Evolutionary conservation across 2,888 invertebrate species (phyloP), one percentile per base, ranked within the genome.

Genomic region (Cancer borealis): DNA sequence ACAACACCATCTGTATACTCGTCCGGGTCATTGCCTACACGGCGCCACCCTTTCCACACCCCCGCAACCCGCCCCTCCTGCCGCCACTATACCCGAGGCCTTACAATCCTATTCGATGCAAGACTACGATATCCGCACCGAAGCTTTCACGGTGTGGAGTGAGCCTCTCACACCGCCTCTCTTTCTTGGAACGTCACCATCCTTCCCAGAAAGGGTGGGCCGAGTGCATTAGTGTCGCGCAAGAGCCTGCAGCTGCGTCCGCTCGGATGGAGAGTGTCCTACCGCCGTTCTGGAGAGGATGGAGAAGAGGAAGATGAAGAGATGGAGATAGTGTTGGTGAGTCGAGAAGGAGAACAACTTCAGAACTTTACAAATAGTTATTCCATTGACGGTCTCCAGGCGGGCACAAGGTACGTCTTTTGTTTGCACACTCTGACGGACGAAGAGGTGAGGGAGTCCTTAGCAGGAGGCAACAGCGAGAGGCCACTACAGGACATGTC

Each of bases 261-360:
- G 1, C 49, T 95, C 8, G 95, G 95, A 21, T 95, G 95, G 95
- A 93, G 90, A 73, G 93, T 95, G 30, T 91, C 94, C 8, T 95
- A 90, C 88, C 93, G 93, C 45, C 92, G 92, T 49, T 93, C 93
- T 14, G 94, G 94, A 14, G 94, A 95, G n/a, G 73, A 45, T 3
- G 93, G 94, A 26, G 94, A 94, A 60, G 3, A 3, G 49, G 14
- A 54, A 54, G 46, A 45, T 8, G 92, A 95, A n/a, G 94, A 94
- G 87, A 92, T 87, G 10, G 94, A 95, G 73, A 91, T 95, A 30
- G 88, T 95, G 12, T 84, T 95, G 45, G 94, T 95, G 39, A 95
- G 94, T 14, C 94, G 90, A 8, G 95, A 93, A 45, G 95, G 95
- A 26, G 95, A 94, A 54, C 92, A 92, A 5, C 45, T 94, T 0